phyloP scores from a whole-genome alignment of 37 sponge, comb jelly and placozoan genomes.

The Tethya wilhelma region DNA sequence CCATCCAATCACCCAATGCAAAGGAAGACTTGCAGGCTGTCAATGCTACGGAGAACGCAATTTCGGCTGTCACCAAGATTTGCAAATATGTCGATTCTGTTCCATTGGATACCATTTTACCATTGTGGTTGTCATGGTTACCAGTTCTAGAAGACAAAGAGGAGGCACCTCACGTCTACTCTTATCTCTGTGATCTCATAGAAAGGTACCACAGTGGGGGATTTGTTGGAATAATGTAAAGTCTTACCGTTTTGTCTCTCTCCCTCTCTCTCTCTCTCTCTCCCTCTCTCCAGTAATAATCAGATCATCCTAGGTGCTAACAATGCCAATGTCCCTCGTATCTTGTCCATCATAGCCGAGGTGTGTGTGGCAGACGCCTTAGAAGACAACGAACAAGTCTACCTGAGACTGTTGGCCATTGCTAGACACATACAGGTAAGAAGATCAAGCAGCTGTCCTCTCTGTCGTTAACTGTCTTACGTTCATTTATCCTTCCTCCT shows the following conservation, averaged over 20 bases:
- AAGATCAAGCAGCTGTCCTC: background rate
- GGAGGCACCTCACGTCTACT: conserved; percentile 92
- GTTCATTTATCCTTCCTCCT: background rate
- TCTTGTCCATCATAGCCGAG: conserved; percentile 82
- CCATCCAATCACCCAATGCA: conserved; percentile 62
- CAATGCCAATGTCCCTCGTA: conserved; percentile 82
- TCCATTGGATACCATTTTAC: conserved; percentile 83
- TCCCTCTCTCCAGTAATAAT: conserved; percentile 66
- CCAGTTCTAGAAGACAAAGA: conserved; percentile 96
- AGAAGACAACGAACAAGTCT: conserved; percentile 44
- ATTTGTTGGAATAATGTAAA: background rate
- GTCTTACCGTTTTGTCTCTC: background rate
- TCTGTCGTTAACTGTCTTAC: background rate
- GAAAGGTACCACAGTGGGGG: conserved; percentile 59
- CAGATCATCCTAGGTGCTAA: conserved; percentile 72
- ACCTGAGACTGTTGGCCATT: conserved; percentile 74
- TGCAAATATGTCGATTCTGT: conserved; percentile 85
- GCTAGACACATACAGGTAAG: conserved; percentile 87
- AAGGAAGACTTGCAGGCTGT: conserved; percentile 51
- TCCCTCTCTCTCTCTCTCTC: conserved; percentile 2
- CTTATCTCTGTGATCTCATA: conserved; percentile 93
- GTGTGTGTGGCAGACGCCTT: conserved; percentile 72
- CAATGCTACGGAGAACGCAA: conserved; percentile 95
- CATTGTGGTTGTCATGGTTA: conserved; percentile 94
- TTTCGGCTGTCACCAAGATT: conserved; percentile 97